phyloP scores from a whole-genome alignment of 2,888 invertebrate genomes.

The Acleris laterana region DNA sequence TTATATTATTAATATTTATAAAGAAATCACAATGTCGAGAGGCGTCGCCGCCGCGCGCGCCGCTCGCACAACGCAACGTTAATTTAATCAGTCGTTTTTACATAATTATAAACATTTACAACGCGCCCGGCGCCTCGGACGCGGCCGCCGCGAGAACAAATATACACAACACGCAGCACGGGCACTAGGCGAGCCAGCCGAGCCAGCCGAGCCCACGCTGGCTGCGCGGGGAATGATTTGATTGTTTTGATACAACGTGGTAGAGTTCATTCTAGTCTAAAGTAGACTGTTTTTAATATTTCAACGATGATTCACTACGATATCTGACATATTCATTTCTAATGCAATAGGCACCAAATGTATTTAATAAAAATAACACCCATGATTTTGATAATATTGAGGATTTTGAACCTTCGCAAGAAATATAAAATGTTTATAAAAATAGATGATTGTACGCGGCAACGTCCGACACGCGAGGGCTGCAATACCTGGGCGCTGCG shows the following conservation, averaged over 20 bases:
- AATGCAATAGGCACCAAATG: too few relatives aligned
- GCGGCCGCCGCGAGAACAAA: slow-evolving; percentile 9
- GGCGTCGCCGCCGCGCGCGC: slow-evolving; percentile 56
- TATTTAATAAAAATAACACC: too few relatives aligned
- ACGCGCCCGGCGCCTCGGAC: slow-evolving; percentile 42
- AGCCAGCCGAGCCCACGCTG: too few relatives aligned
- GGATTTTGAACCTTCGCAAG: not conserved
- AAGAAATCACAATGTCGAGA: slow-evolving; percentile 81
- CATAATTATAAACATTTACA: slow-evolving; percentile 68
- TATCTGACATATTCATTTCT: too few relatives aligned
- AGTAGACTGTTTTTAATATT: not conserved
- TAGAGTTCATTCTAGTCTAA: not conserved
- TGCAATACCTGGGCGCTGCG: slow-evolving; percentile 17
- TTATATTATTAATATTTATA: slow-evolving; percentile 77
- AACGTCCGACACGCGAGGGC: slow-evolving; percentile 13
- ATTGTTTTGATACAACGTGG: not conserved
- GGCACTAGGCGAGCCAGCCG: too few relatives aligned
- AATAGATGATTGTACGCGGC: slow-evolving; percentile 29
- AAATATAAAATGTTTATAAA: slow-evolving; percentile 2
- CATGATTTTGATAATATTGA: not conserved
- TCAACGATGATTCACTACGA: too few relatives aligned
- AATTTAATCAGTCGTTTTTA: slow-evolving; percentile 79
- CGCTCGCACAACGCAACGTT: slow-evolving; percentile 58
- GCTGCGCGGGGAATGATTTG: not conserved
- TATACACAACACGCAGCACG: not conserved